A percentile compares a stretch with the other conserved stretches of the same genome.
Evolutionary conservation across 2,113 vertebrate species (phyloP).

Genomic region (Nymphicus hollandicus): DNA sequence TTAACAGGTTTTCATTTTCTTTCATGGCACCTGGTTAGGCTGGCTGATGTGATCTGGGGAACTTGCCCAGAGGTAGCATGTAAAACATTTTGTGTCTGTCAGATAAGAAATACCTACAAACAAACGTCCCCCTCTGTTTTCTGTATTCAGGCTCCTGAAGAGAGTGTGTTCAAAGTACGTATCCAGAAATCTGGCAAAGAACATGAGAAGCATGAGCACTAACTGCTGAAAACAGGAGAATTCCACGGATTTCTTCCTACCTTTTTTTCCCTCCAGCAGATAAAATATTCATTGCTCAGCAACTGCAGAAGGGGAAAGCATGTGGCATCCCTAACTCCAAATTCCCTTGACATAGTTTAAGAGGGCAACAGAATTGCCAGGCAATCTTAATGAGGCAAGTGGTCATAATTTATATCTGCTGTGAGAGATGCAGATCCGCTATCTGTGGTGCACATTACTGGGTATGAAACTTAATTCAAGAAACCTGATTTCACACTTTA

Average conservation of each 20-base stretch:
- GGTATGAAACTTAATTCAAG: not conserved
- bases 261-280: not conserved
- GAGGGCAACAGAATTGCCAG: not conserved
- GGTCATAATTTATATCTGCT: not conserved
- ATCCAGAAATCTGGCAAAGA: not conserved
- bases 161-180: not conserved
- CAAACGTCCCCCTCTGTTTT: not conserved
- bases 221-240: not conserved
- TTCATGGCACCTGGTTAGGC: not conserved
- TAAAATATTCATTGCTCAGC: not conserved
- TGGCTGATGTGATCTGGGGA: slow-evolving; percentile 6
- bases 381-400: not conserved
- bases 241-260: not conserved
- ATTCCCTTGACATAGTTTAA: not conserved
- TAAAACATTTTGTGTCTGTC: not conserved
- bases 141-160: not conserved
- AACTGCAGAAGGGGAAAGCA: not conserved
- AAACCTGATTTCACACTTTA: not conserved
- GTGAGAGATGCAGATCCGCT: not conserved
- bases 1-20: slow-evolving; percentile 19
- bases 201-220: not conserved
- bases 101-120: not conserved
- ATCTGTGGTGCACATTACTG: not conserved
- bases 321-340: not conserved
- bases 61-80: not conserved